Base-by-base conservation (phyloP, 2,113 vertebrate genomes). In the Narcine bancroftii region DNA sequence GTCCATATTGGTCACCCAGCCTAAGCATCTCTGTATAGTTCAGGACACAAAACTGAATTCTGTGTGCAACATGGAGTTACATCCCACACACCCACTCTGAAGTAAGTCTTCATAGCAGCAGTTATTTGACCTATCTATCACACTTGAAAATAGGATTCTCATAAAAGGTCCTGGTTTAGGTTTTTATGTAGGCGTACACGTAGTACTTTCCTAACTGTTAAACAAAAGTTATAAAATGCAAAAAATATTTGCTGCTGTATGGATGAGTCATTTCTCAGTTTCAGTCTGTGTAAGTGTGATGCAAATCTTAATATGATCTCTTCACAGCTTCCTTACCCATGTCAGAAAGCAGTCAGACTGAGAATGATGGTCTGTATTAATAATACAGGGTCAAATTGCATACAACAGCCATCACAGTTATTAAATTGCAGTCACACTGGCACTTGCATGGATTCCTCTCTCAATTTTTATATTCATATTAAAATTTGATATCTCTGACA, bases 231-330 rank as follows among this genome's bases (percentile, higher is more conserved):
- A 92, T 3, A 2, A 93, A 95, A 94, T 19, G 15, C 93, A 93
- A 89, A 92, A 92, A 91, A 93, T n/a, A 93, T 93, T 81, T 93
- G 92, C 92, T 83, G 93, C 96, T 95, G 93, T 93, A 93, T 91
- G 92, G 94, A 93, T 97, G 96, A 97, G 93, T 97, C 96, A 97
- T 94, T 93, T 92, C 33, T n/a, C 93, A 94, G 91, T 96, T 97
- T 97, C 96, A 95, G 94, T 96, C 95, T 95, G 95, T 95, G 94
- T 96, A 94, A 95, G 95, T 94, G 93, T 60, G 95, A 95, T 95
- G 95, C 95, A 93, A 94, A 95, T 96, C 94, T 95, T 95, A 95
- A 95, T 93, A 94, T 71, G 69, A 93, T 92, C 93, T 93, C 94
- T 93, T 93, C 93, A 5, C 93, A 92, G 92, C 71, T 87, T 63